These are phyloP conservation scores for Sycophila texana DNA, from an alignment of 2,888 invertebrate species.

Conservation along the genomic window DNA sequence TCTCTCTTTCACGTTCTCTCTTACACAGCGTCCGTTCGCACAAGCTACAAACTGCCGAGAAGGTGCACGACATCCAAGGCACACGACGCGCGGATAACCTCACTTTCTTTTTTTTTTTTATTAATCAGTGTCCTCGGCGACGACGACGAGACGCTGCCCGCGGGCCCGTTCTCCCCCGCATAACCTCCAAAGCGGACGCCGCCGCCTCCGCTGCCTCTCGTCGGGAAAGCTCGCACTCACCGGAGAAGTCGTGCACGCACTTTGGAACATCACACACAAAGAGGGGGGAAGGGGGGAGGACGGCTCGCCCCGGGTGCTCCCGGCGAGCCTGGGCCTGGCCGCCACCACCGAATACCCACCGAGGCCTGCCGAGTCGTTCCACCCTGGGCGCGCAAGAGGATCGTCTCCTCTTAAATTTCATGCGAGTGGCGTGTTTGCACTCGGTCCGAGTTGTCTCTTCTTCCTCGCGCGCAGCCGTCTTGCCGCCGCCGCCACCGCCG, in stretches of 20 bases:
- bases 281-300: too few species aligned
- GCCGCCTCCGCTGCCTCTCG: too few species aligned
- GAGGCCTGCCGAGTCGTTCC: slow-evolving; percentile 58
- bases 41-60: slow-evolving; percentile 27
- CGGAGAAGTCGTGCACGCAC: too few species aligned
- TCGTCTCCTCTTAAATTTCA: slow-evolving; percentile 63
- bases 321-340: too few species aligned
- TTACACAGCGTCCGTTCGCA: slow-evolving; percentile 26
- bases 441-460: slow-evolving; percentile 34
- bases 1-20: slow-evolving; percentile 4
- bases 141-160: slow-evolving; percentile 12
- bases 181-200: slow-evolving; percentile 13
- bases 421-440: slow-evolving; percentile 58
- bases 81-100: slow-evolving; percentile 47
- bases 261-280: too few species aligned
- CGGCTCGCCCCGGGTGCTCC: too few species aligned
- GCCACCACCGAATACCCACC: slow-evolving; percentile 8
- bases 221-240: not conserved
- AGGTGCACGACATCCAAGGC: slow-evolving; percentile 9
- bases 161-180: not conserved
- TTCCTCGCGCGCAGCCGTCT: slow-evolving; percentile 42
- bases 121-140: slow-evolving; percentile 4
- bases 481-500: not conserved
- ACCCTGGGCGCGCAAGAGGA: slow-evolving; percentile 46
- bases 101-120: slow-evolving; percentile 28